These are phyloP conservation scores for Eutolmus rufibarbis DNA, from an alignment of 2,888 invertebrate species.

Conservation along the genomic window DNA sequence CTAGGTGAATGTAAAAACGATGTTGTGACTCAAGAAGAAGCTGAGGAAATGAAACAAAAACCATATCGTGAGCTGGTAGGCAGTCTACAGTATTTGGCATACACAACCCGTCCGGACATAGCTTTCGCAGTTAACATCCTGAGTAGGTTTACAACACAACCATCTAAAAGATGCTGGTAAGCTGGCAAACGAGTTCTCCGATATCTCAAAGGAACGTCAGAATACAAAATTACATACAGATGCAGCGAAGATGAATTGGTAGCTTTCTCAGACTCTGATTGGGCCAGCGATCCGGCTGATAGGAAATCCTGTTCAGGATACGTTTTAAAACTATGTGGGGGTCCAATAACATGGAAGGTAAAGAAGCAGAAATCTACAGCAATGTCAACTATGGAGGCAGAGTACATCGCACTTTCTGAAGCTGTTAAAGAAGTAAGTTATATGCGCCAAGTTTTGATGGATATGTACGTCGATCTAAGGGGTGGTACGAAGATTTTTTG, in stretches of 20 bases:
- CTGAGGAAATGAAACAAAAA: conserved; percentile 9
- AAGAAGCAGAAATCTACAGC: neutral
- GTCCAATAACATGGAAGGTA: neutral
- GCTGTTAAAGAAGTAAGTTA: neutral
- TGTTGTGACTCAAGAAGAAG: neutral
- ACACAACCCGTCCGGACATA: conserved; percentile 39
- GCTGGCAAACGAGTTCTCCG: neutral
- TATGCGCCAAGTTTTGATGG: neutral
- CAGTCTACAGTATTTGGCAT: conserved; percentile 21
- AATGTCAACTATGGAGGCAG: neutral
- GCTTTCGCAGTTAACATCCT: conserved; percentile 23
- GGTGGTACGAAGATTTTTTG: neutral
- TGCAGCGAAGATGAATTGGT: neutral
- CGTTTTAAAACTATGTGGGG: neutral
- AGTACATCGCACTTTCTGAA: neutral
- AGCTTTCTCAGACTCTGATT: neutral
- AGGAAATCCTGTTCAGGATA: conserved; percentile 34
- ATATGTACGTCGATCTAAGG: neutral
- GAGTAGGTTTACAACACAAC: neutral
- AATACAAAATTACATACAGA: neutral
- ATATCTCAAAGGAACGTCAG: neutral
- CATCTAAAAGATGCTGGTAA: neutral
- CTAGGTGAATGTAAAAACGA: conserved; percentile 35
- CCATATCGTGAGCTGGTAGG: conserved; percentile 42
- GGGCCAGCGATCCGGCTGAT: neutral